Evolutionary conservation across 2,888 invertebrate genomes (phyloP).

Genomic region (Acanthosepion pharaonis): DNA sequence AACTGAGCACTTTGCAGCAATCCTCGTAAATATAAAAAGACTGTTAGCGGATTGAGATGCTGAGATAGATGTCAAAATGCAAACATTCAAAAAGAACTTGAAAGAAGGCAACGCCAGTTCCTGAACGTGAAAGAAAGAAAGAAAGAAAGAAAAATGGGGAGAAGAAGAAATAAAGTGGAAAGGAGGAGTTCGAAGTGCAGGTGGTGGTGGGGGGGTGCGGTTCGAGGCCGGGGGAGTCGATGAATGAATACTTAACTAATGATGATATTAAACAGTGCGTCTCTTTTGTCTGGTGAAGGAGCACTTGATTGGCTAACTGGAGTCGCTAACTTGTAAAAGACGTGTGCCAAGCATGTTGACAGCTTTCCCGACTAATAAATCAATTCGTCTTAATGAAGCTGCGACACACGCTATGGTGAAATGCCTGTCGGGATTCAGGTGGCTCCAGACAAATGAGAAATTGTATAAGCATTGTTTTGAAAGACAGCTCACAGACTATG

Average conservation of each 20-base stretch:
- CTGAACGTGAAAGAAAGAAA: not conserved
- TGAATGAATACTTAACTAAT: too few species aligned
- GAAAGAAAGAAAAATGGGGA: not conserved
- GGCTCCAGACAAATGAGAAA: not conserved
- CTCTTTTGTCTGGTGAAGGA: constrained; percentile 33
- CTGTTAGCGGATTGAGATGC: not conserved
- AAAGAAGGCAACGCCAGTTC: not conserved
- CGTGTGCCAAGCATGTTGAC: not conserved
- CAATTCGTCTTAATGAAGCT: not conserved
- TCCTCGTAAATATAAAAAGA: not conserved
- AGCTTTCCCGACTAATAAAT: not conserved
- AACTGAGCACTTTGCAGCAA: too few species aligned
- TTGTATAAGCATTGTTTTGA: too few species aligned
- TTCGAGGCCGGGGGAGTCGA: too few species aligned
- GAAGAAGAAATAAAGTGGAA: not conserved
- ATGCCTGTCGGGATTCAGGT: not conserved
- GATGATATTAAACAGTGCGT: not conserved
- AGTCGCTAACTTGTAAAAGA: not conserved
- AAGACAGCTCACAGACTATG: too few species aligned
- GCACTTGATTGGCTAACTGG: constrained; percentile 9
- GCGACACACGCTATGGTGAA: not conserved
- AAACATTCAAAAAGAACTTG: too few species aligned
- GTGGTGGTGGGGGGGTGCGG: not conserved
- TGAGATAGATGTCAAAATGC: too few species aligned
- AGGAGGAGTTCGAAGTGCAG: not conserved